Percentiles rank a stretch among this genome's conserved stretches.
Conservation (phyloP, 1,140 invertebrate genomes). For the Drosophila lowei region DNA sequence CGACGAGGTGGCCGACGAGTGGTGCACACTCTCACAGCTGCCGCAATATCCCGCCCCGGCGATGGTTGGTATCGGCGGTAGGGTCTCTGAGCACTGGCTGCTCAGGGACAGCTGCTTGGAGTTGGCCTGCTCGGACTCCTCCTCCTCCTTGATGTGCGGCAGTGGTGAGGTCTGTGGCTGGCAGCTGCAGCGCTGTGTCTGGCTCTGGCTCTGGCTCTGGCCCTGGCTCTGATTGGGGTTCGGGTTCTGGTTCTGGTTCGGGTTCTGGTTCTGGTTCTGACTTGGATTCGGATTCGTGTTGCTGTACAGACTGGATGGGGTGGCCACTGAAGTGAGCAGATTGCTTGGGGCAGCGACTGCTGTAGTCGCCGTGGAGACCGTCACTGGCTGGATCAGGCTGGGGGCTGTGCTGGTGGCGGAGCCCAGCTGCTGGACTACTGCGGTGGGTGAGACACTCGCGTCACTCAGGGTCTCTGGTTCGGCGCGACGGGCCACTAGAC, state of each 20-base stretch:
- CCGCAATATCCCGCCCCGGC: conserved; percentile 58
- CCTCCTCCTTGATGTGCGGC: conserved; percentile 86
- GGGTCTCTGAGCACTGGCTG: conserved; percentile 18
- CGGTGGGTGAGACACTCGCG: conserved; percentile 77
- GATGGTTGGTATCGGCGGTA: conserved; percentile 62
- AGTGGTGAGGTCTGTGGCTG: conserved; percentile 84
- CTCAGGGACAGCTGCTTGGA: conserved; percentile 75
- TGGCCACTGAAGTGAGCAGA: conserved; percentile 30
- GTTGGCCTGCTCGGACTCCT: conserved; percentile 85
- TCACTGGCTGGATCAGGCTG: conserved; percentile 3
- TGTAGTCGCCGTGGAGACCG: conserved; percentile 28
- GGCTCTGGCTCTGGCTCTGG: conserved; percentile 83
- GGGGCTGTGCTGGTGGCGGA: conserved; percentile 17
- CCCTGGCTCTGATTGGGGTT: conserved; percentile 74
- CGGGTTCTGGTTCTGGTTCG: conserved; percentile 11
- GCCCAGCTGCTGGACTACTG: conserved; percentile 46
- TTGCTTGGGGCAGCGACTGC: conserved; percentile 13
- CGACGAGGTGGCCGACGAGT: conserved; percentile 67
- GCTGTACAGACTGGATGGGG: conserved; percentile 35
- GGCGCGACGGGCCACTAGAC: conserved; percentile 70
- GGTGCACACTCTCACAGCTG: conserved; percentile 78
- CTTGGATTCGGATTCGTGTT: conserved; percentile 16
- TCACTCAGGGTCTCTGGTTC: conserved; percentile 78
- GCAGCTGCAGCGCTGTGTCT: conserved; percentile 78
- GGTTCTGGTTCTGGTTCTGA: conserved; percentile 1